Evolutionary conservation across 92 coral and sea anemone genomes (phyloP).

Genomic region (Zoanthus sansibaricus): DNA sequence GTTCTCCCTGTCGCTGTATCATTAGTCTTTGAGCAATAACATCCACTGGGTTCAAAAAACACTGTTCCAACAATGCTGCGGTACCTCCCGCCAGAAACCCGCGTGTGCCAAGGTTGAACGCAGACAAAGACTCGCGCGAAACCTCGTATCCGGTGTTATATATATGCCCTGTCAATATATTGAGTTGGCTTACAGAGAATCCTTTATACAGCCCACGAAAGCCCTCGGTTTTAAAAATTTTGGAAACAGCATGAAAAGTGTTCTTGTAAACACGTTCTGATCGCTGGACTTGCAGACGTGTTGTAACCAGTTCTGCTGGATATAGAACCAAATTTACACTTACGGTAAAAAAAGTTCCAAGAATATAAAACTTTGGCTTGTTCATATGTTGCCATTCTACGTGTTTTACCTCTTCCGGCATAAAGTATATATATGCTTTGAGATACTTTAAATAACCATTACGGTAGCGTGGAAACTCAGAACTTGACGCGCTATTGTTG

Average conservation of each 20-base stretch:
- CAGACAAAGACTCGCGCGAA: constrained; percentile 76
- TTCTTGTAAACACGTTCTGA: constrained; percentile 73
- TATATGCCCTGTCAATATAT: constrained; percentile 81
- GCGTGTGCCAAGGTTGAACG: constrained; percentile 74
- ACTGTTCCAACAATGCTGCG: constrained; percentile 86
- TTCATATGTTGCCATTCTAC: constrained; percentile 94
- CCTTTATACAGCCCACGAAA: constrained; percentile 89
- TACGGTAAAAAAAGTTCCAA: constrained; percentile 71
- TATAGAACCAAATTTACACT: constrained; percentile 72
- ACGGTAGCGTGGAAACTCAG: too few species aligned
- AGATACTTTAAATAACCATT: too few species aligned
- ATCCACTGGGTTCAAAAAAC: constrained; percentile 80
- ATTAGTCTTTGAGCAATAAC: constrained; percentile 81
- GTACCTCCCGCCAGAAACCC: constrained; percentile 93
- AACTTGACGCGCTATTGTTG: neutral
- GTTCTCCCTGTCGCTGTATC: constrained; percentile 73
- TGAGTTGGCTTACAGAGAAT: constrained; percentile 73
- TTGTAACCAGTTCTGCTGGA: constrained; percentile 88
- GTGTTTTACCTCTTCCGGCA: constrained; percentile 90
- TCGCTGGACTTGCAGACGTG: constrained; percentile 93
- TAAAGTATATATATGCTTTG: neutral
- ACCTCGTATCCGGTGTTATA: constrained; percentile 89
- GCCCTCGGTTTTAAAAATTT: constrained; percentile 81
- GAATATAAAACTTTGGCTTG: constrained; percentile 76
- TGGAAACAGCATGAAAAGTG: constrained; percentile 83